Conservation (phyloP, 2,797 vertebrate genomes). For the Lindbergichthys nudifrons region DNA sequence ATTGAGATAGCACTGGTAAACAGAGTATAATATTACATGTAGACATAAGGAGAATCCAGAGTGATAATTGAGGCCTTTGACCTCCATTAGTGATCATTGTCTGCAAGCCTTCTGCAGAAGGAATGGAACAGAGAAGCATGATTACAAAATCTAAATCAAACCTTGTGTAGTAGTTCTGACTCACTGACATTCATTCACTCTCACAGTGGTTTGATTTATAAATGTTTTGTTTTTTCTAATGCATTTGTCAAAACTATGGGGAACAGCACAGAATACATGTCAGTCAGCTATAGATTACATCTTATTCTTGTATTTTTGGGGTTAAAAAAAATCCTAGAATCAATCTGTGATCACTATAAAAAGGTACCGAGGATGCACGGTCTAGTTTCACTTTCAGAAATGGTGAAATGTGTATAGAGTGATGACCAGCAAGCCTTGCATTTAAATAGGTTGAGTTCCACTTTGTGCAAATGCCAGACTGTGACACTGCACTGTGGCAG, state of each 20-base stretch:
- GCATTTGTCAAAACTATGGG: background rate
- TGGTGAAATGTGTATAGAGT: background rate
- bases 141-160: slow-evolving; percentile 6
- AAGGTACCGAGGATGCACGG: background rate
- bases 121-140: slow-evolving; percentile 10
- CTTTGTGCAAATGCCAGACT: background rate
- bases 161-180: background rate
- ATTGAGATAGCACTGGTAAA: slow-evolving; percentile 15
- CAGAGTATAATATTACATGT: slow-evolving; percentile 9
- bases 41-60: slow-evolving; percentile 15
- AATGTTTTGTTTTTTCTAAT: background rate
- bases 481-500: slow-evolving; percentile 12
- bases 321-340: slow-evolving; percentile 1
- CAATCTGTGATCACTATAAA: background rate
- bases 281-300: slow-evolving; percentile 6
- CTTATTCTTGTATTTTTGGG: background rate
- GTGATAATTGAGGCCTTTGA: slow-evolving; percentile 1
- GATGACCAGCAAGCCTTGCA: background rate
- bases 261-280: background rate
- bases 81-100: background rate
- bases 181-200: background rate
- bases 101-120: background rate
- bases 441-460: background rate
- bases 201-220: background rate
- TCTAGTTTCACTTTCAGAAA: background rate